Percentiles rank a stretch among this genome's conserved stretches.
These are phyloP conservation scores for Vandiemenella viatica DNA, from an alignment of 2,888 invertebrate species.

Conservation along the genomic window DNA sequence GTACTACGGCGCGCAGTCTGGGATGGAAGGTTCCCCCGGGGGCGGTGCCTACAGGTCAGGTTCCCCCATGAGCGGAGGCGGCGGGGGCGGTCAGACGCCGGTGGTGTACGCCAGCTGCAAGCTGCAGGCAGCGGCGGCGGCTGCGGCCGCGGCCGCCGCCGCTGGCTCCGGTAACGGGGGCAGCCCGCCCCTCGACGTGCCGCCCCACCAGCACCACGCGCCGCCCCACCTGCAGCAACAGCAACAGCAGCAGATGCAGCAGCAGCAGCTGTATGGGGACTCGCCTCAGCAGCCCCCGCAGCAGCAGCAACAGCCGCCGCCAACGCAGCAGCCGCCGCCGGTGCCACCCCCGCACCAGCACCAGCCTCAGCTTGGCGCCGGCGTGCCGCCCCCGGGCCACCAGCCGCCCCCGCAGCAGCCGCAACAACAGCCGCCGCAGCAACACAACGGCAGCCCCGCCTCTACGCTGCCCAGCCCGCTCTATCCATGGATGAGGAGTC, in stretches of 20 bases:
- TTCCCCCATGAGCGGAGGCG: slow-evolving; percentile 28
- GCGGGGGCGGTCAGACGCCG: slow-evolving; percentile 63
- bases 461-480: slow-evolving; percentile 71
- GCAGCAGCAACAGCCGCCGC: slow-evolving; percentile 40
- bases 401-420: slow-evolving; percentile 23
- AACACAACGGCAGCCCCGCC: slow-evolving; percentile 26
- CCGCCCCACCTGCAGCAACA: slow-evolving; percentile 35
- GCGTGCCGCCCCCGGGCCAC: slow-evolving; percentile 32
- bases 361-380: slow-evolving; percentile 51
- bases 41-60: slow-evolving; percentile 23
- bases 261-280: slow-evolving; percentile 30
- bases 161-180: slow-evolving; percentile 48
- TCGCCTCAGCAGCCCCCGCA: slow-evolving; percentile 4
- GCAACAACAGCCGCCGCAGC: slow-evolving; percentile 9
- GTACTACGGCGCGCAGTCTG: slow-evolving; percentile 59
- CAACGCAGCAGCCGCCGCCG: slow-evolving; percentile 22
- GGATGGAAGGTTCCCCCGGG: slow-evolving; percentile 61
- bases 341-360: slow-evolving; percentile 35
- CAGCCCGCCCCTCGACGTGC: slow-evolving; percentile 61
- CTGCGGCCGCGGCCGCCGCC: slow-evolving; percentile 43
- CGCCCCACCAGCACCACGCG: slow-evolving; percentile 39
- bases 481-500: slow-evolving; percentile 98
- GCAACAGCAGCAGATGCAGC: slow-evolving; percentile 41
- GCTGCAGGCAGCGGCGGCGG: slow-evolving; percentile 69
- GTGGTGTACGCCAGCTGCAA: slow-evolving; percentile 86